Conservation (phyloP, 2,888 invertebrate genomes). For the Platycnemis pennipes region DNA sequence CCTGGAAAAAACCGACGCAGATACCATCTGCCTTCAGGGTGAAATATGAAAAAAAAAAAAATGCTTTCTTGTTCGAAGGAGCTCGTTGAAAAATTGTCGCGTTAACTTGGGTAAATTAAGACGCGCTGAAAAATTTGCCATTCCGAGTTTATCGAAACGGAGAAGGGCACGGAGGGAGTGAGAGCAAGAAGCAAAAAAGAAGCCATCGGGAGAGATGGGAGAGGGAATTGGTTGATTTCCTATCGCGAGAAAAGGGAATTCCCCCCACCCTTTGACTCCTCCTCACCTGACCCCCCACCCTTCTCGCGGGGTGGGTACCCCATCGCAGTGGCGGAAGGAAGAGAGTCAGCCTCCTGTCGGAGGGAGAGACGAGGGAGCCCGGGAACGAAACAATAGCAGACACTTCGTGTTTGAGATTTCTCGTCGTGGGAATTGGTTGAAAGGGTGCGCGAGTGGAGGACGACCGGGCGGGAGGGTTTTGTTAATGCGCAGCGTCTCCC, state of each 20-base stretch:
- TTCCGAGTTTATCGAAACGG: constrained; percentile 38
- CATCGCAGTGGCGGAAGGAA: neutral
- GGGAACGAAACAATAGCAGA: neutral
- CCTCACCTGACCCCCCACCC: neutral
- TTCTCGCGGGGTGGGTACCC: neutral
- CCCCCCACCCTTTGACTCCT: neutral
- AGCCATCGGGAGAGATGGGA: neutral
- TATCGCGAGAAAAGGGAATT: constrained; percentile 17
- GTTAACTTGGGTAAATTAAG: constrained; percentile 25
- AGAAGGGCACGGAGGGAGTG: neutral
- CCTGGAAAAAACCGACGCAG: too few relatives aligned
- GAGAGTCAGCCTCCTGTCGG: neutral
- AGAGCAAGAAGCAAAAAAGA: neutral
- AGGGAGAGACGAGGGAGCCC: neutral
- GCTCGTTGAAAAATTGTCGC: constrained; percentile 33
- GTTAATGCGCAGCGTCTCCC: neutral
- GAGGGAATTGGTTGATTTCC: constrained; percentile 58
- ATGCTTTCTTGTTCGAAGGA: neutral
- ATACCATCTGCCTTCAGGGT: neutral
- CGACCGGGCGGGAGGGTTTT: neutral
- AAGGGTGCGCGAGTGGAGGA: neutral
- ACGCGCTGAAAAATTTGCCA: constrained; percentile 25
- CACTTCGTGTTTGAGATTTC: constrained; percentile 22
- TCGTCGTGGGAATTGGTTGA: constrained; percentile 24
- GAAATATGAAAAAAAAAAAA: neutral